Evolutionary conservation across 2,888 invertebrate species (phyloP).

Genomic region (Apomyelois bistriatella): DNA sequence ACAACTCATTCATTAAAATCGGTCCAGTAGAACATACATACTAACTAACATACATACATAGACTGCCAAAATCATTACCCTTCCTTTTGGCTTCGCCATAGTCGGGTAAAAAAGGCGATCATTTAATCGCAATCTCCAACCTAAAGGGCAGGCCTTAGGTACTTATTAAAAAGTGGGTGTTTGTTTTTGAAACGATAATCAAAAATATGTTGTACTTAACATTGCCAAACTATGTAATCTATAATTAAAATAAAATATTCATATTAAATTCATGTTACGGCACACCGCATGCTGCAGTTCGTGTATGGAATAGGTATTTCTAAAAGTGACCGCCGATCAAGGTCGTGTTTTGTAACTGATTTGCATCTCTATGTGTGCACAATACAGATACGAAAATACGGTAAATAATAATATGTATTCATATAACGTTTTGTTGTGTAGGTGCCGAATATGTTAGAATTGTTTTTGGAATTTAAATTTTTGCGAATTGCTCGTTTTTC

Average conservation of each 20-base stretch:
- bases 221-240: background rate
- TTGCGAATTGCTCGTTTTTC: background rate
- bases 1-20: too few species aligned
- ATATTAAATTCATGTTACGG: constrained; percentile 10
- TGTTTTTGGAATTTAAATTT: background rate
- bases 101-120: too few species aligned
- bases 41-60: too few species aligned
- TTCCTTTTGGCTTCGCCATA: too few species aligned
- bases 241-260: constrained; percentile 1
- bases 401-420: constrained; percentile 3
- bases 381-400: constrained; percentile 5
- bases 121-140: too few species aligned
- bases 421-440: constrained; percentile 1
- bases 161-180: too few species aligned
- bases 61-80: too few species aligned
- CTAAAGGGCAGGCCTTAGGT: too few species aligned
- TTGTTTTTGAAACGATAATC: too few species aligned
- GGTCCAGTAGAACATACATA: too few species aligned
- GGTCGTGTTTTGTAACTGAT: constrained; percentile 1
- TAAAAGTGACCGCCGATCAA: constrained; percentile 14
- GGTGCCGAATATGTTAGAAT: background rate
- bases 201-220: too few species aligned
- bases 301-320: constrained; percentile 17
- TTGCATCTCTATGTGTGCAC: background rate
- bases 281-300: constrained; percentile 6